A percentile compares a stretch with the other conserved stretches of the same genome.
Conservation (phyloP, 1,140 invertebrate genomes). For the Hycleus phaleratus region DNA sequence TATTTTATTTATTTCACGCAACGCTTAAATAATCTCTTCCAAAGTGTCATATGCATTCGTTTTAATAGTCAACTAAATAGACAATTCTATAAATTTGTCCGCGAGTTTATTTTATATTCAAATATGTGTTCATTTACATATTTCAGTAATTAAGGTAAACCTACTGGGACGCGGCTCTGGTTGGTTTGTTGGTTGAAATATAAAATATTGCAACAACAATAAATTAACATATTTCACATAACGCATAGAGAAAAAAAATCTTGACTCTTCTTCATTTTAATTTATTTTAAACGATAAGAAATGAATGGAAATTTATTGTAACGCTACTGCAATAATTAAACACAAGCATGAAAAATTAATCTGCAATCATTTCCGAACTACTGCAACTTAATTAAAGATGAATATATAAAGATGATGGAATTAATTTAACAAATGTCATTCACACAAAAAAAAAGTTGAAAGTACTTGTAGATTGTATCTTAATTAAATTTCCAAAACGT, state of each 20-base stretch:
- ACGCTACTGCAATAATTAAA: background rate
- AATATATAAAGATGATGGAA: background rate
- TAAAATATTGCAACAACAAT: conserved; percentile 19
- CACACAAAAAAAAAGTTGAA: background rate
- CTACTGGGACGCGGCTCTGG: conserved; percentile 7
- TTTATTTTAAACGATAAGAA: conserved; percentile 15
- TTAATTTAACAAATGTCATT: background rate
- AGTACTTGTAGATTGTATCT: background rate
- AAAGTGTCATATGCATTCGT: conserved; percentile 13
- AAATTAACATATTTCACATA: conserved; percentile 14
- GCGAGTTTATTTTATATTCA: conserved; percentile 20
- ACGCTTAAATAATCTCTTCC: background rate
- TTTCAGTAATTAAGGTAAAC: conserved; percentile 23
- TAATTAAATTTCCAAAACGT: no score
- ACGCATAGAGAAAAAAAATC: conserved; percentile 9
- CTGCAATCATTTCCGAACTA: background rate
- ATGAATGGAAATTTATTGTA: conserved; percentile 9
- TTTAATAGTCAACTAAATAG: conserved; percentile 10
- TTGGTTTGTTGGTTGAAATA: background rate
- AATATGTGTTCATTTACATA: conserved; percentile 23
- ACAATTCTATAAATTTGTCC: conserved; percentile 20
- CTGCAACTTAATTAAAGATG: background rate
- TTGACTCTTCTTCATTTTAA: background rate
- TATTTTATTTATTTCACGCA: conserved; percentile 1
- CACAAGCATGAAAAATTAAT: background rate